Evolutionary conservation across 2,797 vertebrate genomes (phyloP), one percentile per base, ranked within the genome.

Genomic region (Mastacembelus armatus): DNA sequence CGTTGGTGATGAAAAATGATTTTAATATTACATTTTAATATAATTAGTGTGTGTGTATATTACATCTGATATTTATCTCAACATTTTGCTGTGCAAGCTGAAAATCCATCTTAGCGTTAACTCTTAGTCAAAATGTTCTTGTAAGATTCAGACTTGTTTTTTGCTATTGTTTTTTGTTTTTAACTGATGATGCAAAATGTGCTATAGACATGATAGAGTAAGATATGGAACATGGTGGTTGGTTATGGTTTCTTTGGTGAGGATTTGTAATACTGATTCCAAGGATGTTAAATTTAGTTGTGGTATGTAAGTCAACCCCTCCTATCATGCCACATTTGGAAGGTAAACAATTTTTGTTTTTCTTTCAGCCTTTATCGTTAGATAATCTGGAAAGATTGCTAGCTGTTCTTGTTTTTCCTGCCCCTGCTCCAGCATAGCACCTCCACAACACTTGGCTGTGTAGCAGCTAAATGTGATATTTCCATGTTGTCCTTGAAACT

Each of bases 401-500:
- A 0, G 5, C 3, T 43, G 84, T 73, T 79, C 77, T 88, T 80
- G 74, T 54, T 78, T 71, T 44, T 60, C 78, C 35, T 43, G 64
- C 39, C 67, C 65, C 70, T 30, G 18, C 9, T 38, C 14, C 35
- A 0, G 42, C 35, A 0, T 4, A 52, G 66, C 72, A 70, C 49
- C 51, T 8, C 44, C 32, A 50, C 54, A 58, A 36, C 61, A 77
- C 80, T 19, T 10, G 15, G 66, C 73, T 71, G 76, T 50, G 72
- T 86, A 71, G 79, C 51, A 22, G 44, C 26, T 27, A 39, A 26
- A 63, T 71, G 86, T 69, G 84, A 87, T 85, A 83, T 90, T 87
- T 90, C 78, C 79, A 80, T 63, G 74, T 84, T 81, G 88, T 75
- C 88, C 89, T 89, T 90, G 86, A 89, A 85, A 72, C 62, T 24